These are phyloP conservation scores for Oreocharis arfaki DNA, from an alignment of 2,113 vertebrate genomes.

Conservation along the genomic window DNA sequence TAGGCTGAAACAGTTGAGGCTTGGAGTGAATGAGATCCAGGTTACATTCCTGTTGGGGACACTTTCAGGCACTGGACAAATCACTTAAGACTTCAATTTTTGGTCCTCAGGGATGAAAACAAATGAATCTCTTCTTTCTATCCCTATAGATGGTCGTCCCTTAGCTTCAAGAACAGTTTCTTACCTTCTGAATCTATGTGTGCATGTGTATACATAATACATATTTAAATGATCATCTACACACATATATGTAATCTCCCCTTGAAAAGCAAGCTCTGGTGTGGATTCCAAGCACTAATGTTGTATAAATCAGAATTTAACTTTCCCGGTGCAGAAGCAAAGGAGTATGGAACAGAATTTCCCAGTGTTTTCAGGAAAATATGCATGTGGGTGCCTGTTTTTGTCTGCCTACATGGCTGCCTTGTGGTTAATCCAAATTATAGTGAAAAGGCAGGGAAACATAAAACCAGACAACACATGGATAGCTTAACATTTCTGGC, in stretches of 20 bases:
- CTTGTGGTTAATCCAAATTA: background rate
- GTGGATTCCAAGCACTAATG: background rate
- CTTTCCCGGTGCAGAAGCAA: background rate
- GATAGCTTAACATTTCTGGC: background rate
- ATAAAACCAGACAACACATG: background rate
- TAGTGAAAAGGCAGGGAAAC: background rate
- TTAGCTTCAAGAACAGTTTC: background rate
- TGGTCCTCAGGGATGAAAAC: background rate
- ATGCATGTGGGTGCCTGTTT: background rate
- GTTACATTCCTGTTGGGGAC: background rate
- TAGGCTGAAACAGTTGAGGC: background rate
- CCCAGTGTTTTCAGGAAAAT: background rate
- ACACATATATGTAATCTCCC: background rate
- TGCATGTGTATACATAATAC: too few relatives aligned
- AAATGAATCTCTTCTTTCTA: background rate
- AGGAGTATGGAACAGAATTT: background rate
- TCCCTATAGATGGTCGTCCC: rapidly evolving
- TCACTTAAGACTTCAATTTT: background rate
- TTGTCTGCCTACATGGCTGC: background rate
- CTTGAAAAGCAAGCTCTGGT: background rate
- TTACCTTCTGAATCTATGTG: background rate
- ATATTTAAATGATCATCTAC: background rate
- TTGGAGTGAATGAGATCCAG: background rate
- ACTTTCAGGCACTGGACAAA: background rate
- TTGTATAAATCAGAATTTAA: background rate